Base-by-base conservation (phyloP, 2,113 vertebrate genomes). In the Ascaphus truei region DNA sequence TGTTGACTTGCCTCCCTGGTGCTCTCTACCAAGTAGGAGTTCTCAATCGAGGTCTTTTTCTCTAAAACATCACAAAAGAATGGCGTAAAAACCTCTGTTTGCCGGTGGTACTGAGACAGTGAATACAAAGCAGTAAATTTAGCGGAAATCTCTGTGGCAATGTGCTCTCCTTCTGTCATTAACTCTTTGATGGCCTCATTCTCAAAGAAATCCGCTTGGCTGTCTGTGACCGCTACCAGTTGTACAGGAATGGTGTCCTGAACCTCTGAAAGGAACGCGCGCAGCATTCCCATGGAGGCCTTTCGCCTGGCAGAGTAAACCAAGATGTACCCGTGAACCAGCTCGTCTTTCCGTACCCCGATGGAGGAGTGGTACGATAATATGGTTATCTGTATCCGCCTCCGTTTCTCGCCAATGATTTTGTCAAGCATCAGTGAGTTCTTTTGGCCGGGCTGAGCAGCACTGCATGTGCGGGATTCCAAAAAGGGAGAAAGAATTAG, bases 91-190 rank as follows among this genome's bases (percentile, higher is more conserved):
- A 99, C 95, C 55, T 99, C 98, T 0, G 98, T 98, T 67, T 99
- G 98, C 26, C 96, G 88, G 74, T 98, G 95, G 86, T 98, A 99
- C 4, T 98, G 96, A 31, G 96, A 98, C 82, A 98, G 88, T 0
- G 96, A 98, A 88, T 98, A 99, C 1, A 99, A 81, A 10, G 98
- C 95, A n/a, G 96, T 98, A 73, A 99, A 99, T 73, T 98, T 98
- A 58, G 96, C 96, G 2, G 92, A 82, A 25, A 98, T 98, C 84
- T 99, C 96, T 9, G 96, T 98, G 72, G 96, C 98, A 69, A 99
- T 99, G 78, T 98, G 96, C 72, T 99, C 96, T 25, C 96, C 98
- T 82, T 99, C 98, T 3, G 96, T 99, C 96, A 98, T 98, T 76
- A 98, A 79, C 62, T 99, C 98, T 73, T 99, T 99, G 77, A 98